Evolutionary conservation across 2,888 invertebrate genomes (phyloP).

Genomic region (Cylindroiulus punctatus): DNA sequence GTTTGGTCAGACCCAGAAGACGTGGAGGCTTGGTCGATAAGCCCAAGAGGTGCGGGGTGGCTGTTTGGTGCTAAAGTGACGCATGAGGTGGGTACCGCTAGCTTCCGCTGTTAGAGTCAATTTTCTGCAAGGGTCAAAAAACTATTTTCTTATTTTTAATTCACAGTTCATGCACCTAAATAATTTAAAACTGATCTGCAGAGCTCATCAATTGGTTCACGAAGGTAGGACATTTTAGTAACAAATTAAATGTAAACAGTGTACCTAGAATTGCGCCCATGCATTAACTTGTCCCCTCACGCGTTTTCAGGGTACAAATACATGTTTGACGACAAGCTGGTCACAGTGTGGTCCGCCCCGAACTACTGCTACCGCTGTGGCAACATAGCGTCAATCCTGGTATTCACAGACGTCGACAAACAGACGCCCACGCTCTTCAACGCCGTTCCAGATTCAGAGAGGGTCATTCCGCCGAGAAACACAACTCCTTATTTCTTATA

Average conservation of each 20-base stretch:
- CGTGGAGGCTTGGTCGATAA: constrained; percentile 90
- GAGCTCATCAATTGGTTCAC: constrained; percentile 98
- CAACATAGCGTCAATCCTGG: constrained; percentile 95
- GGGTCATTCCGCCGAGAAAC: constrained; percentile 91
- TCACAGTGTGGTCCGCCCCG: constrained; percentile 99
- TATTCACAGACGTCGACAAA: constrained; percentile 80
- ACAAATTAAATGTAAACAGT: background rate
- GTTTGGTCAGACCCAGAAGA: constrained; percentile 99
- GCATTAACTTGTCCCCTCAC: background rate
- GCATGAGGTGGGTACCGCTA: constrained; percentile 70
- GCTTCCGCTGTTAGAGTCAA: background rate
- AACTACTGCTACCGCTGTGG: constrained; percentile 99
- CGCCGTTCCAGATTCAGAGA: constrained; percentile 93
- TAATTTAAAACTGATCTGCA: constrained; percentile 90
- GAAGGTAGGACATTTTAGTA: constrained; percentile 79
- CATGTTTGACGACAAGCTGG: constrained; percentile 96
- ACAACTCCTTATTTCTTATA: constrained; percentile 97
- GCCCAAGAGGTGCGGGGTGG: constrained; percentile 98
- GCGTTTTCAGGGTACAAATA: constrained; percentile 85
- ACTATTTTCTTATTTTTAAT: background rate
- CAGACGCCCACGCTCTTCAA: constrained; percentile 85
- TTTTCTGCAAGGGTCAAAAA: constrained; percentile 48
- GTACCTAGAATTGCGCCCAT: background rate
- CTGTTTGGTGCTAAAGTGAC: constrained; percentile 95
- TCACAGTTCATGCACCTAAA: constrained; percentile 88